These are phyloP conservation scores for Psittacula echo DNA, from an alignment of 2,797 vertebrate genomes.

Conservation along the genomic window DNA sequence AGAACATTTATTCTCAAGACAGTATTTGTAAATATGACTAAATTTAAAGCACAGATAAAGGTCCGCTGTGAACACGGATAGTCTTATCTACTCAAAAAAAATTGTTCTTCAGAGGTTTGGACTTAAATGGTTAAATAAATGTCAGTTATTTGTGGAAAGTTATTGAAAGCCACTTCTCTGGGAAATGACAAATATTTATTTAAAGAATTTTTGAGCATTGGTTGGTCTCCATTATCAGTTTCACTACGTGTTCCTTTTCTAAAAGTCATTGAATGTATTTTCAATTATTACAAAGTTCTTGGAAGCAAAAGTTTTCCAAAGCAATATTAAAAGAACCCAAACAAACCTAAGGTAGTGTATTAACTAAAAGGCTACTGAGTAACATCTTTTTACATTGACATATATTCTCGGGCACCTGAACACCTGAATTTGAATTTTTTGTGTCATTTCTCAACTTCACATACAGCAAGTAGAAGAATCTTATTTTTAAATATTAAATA, in stretches of 20 bases:
- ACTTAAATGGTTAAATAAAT: neutral
- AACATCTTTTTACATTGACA: conserved; percentile 25
- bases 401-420: conserved; percentile 26
- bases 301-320: conserved; percentile 55
- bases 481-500: conserved; percentile 32
- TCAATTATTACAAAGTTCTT: conserved; percentile 41
- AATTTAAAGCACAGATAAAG: neutral
- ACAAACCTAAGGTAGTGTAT: neutral
- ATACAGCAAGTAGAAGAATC: conserved; percentile 10
- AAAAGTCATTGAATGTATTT: conserved; percentile 49
- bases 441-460: conserved; percentile 58
- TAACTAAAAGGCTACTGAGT: conserved; percentile 55
- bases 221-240: neutral
- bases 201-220: neutral
- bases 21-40: neutral
- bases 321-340: neutral
- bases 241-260: conserved; percentile 1
- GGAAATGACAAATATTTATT: neutral
- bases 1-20: neutral
- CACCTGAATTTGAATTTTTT: conserved; percentile 46
- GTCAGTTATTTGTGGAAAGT: neutral
- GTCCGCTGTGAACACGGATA: neutral
- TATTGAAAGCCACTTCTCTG: neutral
- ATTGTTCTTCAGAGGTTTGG: neutral
- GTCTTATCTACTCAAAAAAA: neutral